phyloP scores from a whole-genome alignment of 2,797 vertebrate species.

The Falco novaeseelandiae region DNA sequence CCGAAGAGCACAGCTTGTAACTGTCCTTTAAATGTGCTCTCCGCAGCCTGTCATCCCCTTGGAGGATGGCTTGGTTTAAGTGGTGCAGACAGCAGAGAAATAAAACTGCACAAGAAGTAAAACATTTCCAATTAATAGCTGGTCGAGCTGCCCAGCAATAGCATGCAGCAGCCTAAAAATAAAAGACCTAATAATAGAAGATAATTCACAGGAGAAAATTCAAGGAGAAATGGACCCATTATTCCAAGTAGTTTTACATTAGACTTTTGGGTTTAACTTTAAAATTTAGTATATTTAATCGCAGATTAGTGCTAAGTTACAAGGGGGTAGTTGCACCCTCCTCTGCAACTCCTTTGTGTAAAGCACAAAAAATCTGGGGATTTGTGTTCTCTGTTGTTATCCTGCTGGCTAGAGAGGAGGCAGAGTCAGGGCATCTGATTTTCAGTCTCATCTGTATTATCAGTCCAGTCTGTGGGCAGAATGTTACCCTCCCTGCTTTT shows the following conservation, averaged over 20 bases:
- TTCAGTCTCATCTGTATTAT: neutral
- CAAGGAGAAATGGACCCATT: constrained; percentile 46
- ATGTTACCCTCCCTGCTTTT: neutral
- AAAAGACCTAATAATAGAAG: constrained; percentile 59
- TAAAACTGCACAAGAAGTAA: constrained; percentile 29
- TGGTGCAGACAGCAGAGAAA: constrained; percentile 6
- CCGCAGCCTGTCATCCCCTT: neutral
- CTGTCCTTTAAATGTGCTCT: neutral
- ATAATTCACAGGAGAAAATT: constrained; percentile 57
- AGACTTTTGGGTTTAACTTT: neutral
- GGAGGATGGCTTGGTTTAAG: neutral
- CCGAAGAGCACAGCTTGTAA: neutral
- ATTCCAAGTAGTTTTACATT: neutral
- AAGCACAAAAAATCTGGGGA: neutral
- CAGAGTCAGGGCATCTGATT: neutral
- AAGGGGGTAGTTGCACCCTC: neutral
- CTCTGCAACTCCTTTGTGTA: neutral
- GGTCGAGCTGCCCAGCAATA: constrained; percentile 32
- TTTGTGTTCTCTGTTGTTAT: neutral
- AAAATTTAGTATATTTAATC: neutral
- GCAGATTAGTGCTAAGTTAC: neutral
- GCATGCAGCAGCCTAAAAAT: constrained; percentile 60
- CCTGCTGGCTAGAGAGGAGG: neutral
- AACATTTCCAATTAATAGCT: constrained; percentile 33
- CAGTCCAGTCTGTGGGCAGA: neutral